These are phyloP conservation scores for Triplophysa bombifrons DNA, from an alignment of 2,797 vertebrate species.

Conservation along the genomic window DNA sequence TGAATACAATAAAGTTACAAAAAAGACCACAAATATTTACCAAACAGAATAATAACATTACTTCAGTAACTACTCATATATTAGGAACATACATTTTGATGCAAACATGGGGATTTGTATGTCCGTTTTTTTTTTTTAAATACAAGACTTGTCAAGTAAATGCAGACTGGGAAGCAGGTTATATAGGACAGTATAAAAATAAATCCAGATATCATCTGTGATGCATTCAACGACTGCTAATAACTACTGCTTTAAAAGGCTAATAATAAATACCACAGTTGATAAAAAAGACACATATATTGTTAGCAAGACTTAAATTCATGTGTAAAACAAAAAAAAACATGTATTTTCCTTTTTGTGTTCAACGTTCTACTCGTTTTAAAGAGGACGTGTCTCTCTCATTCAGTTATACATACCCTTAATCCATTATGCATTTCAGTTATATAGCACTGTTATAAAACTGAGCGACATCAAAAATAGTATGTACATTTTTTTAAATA, in stretches of 20 bases:
- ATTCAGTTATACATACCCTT: conserved; percentile 55
- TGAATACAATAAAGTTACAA: conserved; percentile 37
- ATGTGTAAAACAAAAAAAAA: conserved; percentile 60
- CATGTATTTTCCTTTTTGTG: conserved; percentile 53
- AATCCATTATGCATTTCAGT: conserved; percentile 58
- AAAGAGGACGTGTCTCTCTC: conserved; percentile 59
- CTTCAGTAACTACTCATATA: conserved; percentile 51
- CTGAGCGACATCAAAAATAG: conserved; percentile 64
- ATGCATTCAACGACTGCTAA: conserved; percentile 64
- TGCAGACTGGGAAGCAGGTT: conserved; percentile 52
- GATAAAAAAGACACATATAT: conserved; percentile 70
- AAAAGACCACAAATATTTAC: conserved; percentile 51
- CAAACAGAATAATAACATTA: conserved; percentile 35
- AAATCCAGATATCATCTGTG: conserved; percentile 53
- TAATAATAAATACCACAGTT: conserved; percentile 78
- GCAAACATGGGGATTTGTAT: conserved; percentile 66
- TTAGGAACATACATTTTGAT: conserved; percentile 52
- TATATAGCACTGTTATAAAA: conserved; percentile 63
- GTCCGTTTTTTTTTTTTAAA: conserved; percentile 52
- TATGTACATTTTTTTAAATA: conserved; percentile 71
- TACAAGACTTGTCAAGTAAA: conserved; percentile 52
- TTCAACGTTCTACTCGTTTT: conserved; percentile 60
- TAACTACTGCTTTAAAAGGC: conserved; percentile 56
- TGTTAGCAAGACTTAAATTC: conserved; percentile 65
- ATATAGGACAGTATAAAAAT: conserved; percentile 55